Percentiles rank a stretch among this genome's conserved stretches.
These are phyloP conservation scores for Drosophila multiciliata DNA, from an alignment of 2,888 invertebrate genomes.

Conservation along the genomic window DNA sequence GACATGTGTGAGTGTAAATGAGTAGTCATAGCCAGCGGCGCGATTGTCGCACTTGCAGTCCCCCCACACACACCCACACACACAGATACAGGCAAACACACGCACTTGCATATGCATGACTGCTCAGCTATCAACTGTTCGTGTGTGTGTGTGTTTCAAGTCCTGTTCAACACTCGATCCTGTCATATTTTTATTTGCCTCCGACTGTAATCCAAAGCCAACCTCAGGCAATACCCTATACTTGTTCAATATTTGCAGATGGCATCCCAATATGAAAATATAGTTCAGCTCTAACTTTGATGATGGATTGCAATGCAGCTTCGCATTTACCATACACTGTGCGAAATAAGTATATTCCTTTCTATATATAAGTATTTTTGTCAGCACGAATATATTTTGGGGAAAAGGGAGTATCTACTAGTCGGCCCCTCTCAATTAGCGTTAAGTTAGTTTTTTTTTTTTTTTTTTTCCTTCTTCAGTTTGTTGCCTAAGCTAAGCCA, in stretches of 20 bases:
- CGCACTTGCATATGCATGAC: constrained; percentile 47
- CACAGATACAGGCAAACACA: constrained; percentile 2
- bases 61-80: constrained; percentile 1
- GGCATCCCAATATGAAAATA: background rate
- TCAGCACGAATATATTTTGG: background rate
- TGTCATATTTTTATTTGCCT: constrained; percentile 72
- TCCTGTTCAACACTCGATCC: constrained; percentile 24
- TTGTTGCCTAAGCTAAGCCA: constrained; percentile 14
- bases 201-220: constrained; percentile 1
- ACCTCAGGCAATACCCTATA: background rate
- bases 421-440: background rate
- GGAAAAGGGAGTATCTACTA: background rate
- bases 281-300: background rate
- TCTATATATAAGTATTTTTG: background rate
- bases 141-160: constrained; percentile 15
- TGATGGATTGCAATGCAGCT: background rate
- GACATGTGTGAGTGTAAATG: constrained; percentile 67
- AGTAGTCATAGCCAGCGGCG: constrained; percentile 76
- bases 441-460: background rate
- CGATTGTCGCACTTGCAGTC: constrained; percentile 69
- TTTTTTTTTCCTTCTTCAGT: background rate
- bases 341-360: too few species aligned
- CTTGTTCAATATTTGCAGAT: too few species aligned
- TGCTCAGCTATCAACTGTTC: constrained; percentile 17
- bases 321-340: background rate